These are phyloP conservation scores for Myotis daubentonii DNA, from an alignment of 2,797 vertebrate genomes.

Conservation along the genomic window DNA sequence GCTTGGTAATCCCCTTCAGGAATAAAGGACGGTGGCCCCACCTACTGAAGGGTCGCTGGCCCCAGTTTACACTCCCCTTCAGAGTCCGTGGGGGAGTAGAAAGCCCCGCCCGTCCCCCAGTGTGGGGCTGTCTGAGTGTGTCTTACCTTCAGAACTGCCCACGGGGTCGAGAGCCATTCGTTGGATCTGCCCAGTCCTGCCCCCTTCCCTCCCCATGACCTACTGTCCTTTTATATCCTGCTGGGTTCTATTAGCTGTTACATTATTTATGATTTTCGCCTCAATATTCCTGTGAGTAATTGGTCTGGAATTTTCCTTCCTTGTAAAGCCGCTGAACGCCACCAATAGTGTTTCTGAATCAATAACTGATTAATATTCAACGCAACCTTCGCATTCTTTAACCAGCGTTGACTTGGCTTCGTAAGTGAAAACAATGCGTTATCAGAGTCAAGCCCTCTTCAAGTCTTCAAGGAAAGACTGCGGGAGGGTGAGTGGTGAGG, in stretches of 20 bases:
- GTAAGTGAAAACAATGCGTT: neutral
- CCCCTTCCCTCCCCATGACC: neutral
- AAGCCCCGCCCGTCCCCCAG: neutral
- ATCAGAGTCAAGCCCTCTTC: neutral
- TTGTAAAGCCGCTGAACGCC: constrained; percentile 34
- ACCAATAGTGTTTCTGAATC: neutral
- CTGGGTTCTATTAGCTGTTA: neutral
- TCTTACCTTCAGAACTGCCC: neutral
- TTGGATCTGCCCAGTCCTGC: neutral
- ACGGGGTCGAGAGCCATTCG: no score
- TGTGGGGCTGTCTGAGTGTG: no score
- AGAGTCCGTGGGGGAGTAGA: neutral
- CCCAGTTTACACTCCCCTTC: neutral
- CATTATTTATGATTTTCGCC: neutral
- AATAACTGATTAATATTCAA: constrained; percentile 1
- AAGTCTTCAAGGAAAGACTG: neutral
- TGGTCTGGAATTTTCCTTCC: neutral
- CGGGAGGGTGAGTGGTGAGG: rapidly evolving
- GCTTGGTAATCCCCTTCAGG: neutral
- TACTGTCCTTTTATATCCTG: neutral
- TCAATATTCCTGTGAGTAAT: neutral
- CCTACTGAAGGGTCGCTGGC: neutral
- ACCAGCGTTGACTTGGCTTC: neutral
- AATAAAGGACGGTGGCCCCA: neutral
- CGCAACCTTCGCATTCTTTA: neutral